Conservation (phyloP, 37 sponge, comb jelly and placozoan species). For the Sycon ciliatum region DNA sequence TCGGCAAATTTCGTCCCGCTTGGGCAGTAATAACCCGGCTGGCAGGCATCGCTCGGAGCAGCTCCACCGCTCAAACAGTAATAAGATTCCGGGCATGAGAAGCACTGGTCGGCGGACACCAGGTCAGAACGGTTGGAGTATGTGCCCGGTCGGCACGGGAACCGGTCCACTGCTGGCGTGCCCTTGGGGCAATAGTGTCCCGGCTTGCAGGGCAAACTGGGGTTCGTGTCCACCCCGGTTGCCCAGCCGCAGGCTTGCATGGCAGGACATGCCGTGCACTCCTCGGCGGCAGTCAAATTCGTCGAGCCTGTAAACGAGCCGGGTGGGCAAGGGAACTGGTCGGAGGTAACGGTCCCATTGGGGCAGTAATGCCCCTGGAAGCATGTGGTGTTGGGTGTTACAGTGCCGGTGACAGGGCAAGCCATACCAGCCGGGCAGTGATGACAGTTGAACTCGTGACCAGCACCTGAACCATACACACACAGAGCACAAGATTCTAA, state of each 20-base stretch:
- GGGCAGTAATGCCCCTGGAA: conserved; percentile 33
- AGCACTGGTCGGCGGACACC: not conserved
- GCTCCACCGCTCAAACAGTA: conserved; percentile 28
- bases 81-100: conserved; percentile 3
- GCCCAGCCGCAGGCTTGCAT: conserved; percentile 2
- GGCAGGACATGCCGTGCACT: conserved; percentile 25
- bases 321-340: conserved; percentile 23
- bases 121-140: not conserved
- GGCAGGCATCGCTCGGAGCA: not conserved
- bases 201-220: not conserved
- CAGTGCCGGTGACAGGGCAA: conserved; percentile 14
- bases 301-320: conserved; percentile 22
- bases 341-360: conserved; percentile 19
- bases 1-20: not conserved
- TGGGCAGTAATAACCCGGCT: conserved; percentile 32
- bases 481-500: no score
- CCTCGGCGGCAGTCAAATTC: not conserved
- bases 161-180: not conserved
- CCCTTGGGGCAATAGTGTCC: conserved; percentile 38
- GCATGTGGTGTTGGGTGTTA: not conserved
- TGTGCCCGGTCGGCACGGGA: conserved; percentile 22
- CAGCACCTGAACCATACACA: no score
- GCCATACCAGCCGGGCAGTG: conserved; percentile 16
- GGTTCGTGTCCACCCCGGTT: not conserved
- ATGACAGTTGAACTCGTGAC: conserved; percentile 15